Evolutionary conservation across 1,140 invertebrate genomes (phyloP).

Genomic region (Branchinecta lynchi): DNA sequence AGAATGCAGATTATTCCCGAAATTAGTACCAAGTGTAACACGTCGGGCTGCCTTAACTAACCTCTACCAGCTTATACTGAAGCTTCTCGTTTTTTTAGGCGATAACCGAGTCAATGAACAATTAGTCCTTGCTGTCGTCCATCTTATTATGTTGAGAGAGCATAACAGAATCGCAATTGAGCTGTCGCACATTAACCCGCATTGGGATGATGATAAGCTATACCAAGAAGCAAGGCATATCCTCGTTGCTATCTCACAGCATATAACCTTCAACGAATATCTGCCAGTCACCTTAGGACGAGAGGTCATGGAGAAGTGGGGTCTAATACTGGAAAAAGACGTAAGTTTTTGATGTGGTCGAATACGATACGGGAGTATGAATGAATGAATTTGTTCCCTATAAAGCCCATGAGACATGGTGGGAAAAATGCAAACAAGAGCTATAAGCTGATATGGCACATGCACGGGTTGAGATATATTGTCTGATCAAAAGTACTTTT

Average conservation of each 20-base stretch:
- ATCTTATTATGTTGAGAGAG: conserved; percentile 36
- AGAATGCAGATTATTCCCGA: too few relatives aligned
- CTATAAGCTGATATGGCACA: too few relatives aligned
- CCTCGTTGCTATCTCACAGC: conserved; percentile 37
- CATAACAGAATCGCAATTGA: conserved; percentile 36
- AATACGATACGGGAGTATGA: too few relatives aligned
- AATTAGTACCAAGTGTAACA: too few relatives aligned
- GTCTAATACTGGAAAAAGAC: conserved; percentile 24
- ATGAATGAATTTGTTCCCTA: too few relatives aligned
- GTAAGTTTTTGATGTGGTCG: too few relatives aligned
- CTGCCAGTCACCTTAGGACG: conserved; percentile 40
- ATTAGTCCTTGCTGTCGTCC: conserved; percentile 34
- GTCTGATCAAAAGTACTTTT: too few relatives aligned
- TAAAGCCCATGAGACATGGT: too few relatives aligned
- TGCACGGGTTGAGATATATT: too few relatives aligned
- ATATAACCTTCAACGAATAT: conserved; percentile 42
- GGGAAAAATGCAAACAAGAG: too few relatives aligned
- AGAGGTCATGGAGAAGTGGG: conserved; percentile 32
- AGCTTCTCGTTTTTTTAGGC: conserved; percentile 24
- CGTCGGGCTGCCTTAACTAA: too few relatives aligned
- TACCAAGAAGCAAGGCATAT: conserved; percentile 41
- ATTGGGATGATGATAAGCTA: conserved; percentile 40
- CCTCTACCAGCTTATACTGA: conserved; percentile 11
- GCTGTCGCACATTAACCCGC: conserved; percentile 35
- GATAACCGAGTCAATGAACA: conserved; percentile 42